These are phyloP conservation scores for Sitta europaea DNA, from an alignment of 2,113 vertebrate genomes.

Conservation along the genomic window DNA sequence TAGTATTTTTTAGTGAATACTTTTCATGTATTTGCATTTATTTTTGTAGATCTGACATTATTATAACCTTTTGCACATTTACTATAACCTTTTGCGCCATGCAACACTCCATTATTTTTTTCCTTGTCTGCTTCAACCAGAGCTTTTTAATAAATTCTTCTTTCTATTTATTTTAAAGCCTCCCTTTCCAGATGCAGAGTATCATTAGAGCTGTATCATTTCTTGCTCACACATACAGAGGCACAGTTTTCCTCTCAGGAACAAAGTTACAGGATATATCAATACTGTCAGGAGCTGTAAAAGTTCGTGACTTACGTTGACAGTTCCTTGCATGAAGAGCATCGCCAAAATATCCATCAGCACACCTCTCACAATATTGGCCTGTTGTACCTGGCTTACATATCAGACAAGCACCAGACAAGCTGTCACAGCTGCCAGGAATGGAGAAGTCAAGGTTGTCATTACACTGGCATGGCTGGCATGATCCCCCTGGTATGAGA, in stretches of 20 bases:
- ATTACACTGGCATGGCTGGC: constrained; percentile 88
- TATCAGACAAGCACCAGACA: constrained; percentile 89
- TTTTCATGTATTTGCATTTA: background rate
- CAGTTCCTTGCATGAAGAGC: constrained; percentile 86
- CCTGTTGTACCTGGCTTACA: constrained; percentile 90
- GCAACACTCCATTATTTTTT: rapidly evolving
- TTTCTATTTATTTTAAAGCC: background rate
- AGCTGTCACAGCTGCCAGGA: constrained; percentile 88
- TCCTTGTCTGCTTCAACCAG: background rate
- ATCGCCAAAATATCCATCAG: constrained; percentile 90
- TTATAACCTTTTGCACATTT: background rate
- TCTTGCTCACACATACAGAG: background rate
- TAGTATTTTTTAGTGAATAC: background rate
- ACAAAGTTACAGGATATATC: constrained; percentile 47
- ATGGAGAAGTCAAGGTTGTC: constrained; percentile 89
- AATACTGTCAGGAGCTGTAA: constrained; percentile 67
- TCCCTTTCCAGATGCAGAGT: background rate
- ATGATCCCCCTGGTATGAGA: constrained; percentile 81
- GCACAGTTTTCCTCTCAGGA: constrained; percentile 31
- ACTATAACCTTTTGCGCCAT: background rate
- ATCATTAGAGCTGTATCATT: background rate
- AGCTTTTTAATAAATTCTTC: background rate
- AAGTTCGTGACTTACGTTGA: constrained; percentile 84
- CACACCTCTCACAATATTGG: constrained; percentile 82
- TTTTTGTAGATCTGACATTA: constrained; percentile 6